Conservation (phyloP, 2,888 invertebrate species). For the Mantis religiosa region DNA sequence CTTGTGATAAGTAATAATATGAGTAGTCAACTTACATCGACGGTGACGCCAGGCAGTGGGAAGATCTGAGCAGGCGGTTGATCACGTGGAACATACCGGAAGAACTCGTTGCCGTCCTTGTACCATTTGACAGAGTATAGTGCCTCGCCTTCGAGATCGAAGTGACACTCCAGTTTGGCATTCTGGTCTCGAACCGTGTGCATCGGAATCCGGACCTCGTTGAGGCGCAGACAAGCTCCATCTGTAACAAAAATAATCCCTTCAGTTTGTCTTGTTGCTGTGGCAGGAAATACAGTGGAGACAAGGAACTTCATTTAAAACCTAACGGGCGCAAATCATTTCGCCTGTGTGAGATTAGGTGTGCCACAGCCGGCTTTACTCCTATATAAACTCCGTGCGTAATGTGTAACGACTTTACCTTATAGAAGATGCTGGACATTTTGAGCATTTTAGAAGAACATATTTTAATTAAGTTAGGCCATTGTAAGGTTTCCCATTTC, state of each 20-base stretch:
- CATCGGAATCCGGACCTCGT: slow-evolving; percentile 39
- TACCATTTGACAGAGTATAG: slow-evolving; percentile 43
- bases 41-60: slow-evolving; percentile 39
- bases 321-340: too few relatives aligned
- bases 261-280: neutral
- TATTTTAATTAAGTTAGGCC: too few relatives aligned
- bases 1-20: neutral
- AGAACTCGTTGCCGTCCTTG: slow-evolving; percentile 39
- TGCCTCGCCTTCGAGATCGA: slow-evolving; percentile 40
- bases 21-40: slow-evolving; percentile 36
- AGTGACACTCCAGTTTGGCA: slow-evolving; percentile 40
- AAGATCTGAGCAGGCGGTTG: slow-evolving; percentile 41
- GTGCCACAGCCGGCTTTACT: too few relatives aligned
- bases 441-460: too few relatives aligned
- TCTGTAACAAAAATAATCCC: slow-evolving; percentile 31
- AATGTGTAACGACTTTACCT: too few relatives aligned
- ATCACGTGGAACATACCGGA: slow-evolving; percentile 39
- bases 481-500: too few relatives aligned
- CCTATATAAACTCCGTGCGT: too few relatives aligned
- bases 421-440: too few relatives aligned
- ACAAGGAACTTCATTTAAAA: too few relatives aligned
- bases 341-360: too few relatives aligned
- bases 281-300: too few relatives aligned
- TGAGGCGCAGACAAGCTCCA: slow-evolving; percentile 36
- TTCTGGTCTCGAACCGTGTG: slow-evolving; percentile 39